Base-by-base conservation (phyloP, 2,888 invertebrate genomes). In the Lasioglossum lativentre region DNA sequence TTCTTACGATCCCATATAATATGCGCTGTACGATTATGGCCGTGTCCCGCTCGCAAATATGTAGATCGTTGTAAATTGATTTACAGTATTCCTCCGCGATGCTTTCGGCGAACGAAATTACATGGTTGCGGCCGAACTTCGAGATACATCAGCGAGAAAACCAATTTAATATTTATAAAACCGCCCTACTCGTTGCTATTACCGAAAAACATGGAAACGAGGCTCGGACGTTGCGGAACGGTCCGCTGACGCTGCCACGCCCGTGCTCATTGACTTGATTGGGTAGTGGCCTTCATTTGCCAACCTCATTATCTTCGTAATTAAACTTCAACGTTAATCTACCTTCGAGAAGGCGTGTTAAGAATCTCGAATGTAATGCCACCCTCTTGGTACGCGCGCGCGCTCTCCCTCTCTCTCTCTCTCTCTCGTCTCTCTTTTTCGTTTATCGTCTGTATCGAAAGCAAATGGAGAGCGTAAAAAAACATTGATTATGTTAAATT, bases 271-370 rank as follows among this genome's bases (percentile, higher is more conserved):
- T 40, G 40, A 45, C 76, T 27, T 56, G 52, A 82, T 78, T 82
- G 52, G 52, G 30, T 27, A 72, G 34, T 56, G 74, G 42, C 72
- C 38, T 75, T 83, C 66, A 59, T 85, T 83, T 78, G 45, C 63
- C 66, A 40, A 47, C 56, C 76, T 83, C 68, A 77, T 83, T 78
- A 83, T 83, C 47, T 73, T 83, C 30, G 52, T 85, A 75, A 79
- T 85, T 79, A 83, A 78, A 70, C 56, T 78, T 66, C 30, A 52
- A 71, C 68, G 42, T 78, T 72, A 82, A 85, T 56, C 56, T 66
- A 23, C 75, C 56, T 8, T 19, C 23, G n/a, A 66, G 52, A 80
- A 72, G 47, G 34, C 68, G 16, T 23, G 47, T 6, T 6, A 73
- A 68, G 59, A 12, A 19, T 47, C 30, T 47, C 71, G 42, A 72